Evolutionary conservation across 2,797 vertebrate genomes (phyloP).

Genomic region (Salarias fasciatus): DNA sequence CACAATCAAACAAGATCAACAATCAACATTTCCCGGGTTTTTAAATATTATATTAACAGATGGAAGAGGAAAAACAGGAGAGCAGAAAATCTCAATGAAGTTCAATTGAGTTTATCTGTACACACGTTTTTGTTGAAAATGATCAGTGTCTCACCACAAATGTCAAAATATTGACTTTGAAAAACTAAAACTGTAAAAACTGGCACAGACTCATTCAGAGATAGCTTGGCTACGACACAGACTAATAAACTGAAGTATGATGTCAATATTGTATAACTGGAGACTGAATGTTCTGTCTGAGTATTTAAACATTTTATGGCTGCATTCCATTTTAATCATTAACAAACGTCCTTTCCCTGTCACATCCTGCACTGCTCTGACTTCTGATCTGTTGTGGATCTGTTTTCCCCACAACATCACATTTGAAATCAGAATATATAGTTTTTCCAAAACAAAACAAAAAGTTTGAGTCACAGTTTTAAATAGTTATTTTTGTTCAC

Average conservation of each 20-base stretch:
- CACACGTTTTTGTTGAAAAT: no score
- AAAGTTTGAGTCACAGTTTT: neutral
- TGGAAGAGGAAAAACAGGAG: no score
- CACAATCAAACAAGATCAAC: no score
- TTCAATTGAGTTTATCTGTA: no score
- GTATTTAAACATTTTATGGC: constrained; percentile 36
- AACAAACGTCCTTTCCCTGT: constrained; percentile 19
- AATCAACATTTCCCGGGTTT: no score
- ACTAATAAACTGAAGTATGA: constrained; percentile 3
- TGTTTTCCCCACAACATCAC: no score
- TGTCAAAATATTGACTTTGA: neutral
- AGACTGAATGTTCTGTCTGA: constrained; percentile 57
- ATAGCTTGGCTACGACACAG: constrained; percentile 9
- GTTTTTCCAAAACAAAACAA: neutral
- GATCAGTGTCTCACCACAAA: neutral
- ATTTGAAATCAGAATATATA: neutral
- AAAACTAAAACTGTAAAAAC: no score
- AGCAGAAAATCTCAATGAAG: no score
- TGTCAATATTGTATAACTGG: constrained; percentile 2
- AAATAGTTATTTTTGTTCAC: constrained; percentile 2
- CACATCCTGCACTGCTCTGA: no score
- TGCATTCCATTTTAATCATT: constrained; percentile 57
- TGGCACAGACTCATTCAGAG: no score
- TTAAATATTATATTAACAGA: no score
- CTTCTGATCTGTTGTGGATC: no score